These are phyloP conservation scores for Pemphigus obesinymphae DNA, from an alignment of 1,140 invertebrate genomes.

Conservation along the genomic window DNA sequence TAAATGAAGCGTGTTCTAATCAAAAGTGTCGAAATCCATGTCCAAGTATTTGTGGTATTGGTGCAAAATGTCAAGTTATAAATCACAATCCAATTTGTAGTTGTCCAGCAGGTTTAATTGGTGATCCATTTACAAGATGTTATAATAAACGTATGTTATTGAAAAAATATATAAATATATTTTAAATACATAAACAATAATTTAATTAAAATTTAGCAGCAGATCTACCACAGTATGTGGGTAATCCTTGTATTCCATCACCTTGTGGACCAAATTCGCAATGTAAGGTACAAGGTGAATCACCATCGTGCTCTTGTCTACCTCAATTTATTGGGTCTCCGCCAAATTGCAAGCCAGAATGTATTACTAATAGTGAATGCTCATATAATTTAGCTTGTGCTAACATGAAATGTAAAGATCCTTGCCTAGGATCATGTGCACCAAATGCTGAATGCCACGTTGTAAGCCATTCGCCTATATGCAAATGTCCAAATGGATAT, in stretches of 20 bases:
- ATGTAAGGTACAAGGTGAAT: slow-evolving; percentile 57
- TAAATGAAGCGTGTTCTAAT: slow-evolving; percentile 65
- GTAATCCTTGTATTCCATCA: slow-evolving; percentile 59
- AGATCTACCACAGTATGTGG: slow-evolving; percentile 43
- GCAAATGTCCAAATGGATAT: slow-evolving; percentile 55
- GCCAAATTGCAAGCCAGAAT: slow-evolving; percentile 57
- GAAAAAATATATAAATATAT: not conserved
- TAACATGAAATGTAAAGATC: slow-evolving; percentile 54
- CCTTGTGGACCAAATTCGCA: slow-evolving; percentile 64
- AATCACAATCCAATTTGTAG: slow-evolving; percentile 58
- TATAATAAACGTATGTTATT: slow-evolving; percentile 42
- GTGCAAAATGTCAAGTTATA: slow-evolving; percentile 57
- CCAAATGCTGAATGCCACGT: slow-evolving; percentile 54
- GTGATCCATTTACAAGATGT: slow-evolving; percentile 57
- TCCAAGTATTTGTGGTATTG: slow-evolving; percentile 64
- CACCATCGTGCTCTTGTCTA: slow-evolving; percentile 58
- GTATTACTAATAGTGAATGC: slow-evolving; percentile 57
- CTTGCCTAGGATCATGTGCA: slow-evolving; percentile 57
- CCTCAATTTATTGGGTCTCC: slow-evolving; percentile 57
- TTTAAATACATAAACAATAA: not conserved
- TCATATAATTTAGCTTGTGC: slow-evolving; percentile 54
- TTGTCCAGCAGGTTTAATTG: slow-evolving; percentile 56
- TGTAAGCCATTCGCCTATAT: slow-evolving; percentile 56
- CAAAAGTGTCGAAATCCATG: slow-evolving; percentile 70
- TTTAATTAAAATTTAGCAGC: slow-evolving; percentile 36